These are phyloP conservation scores for Leptosomus discolor DNA, from an alignment of 2,113 vertebrate genomes.

Conservation along the genomic window DNA sequence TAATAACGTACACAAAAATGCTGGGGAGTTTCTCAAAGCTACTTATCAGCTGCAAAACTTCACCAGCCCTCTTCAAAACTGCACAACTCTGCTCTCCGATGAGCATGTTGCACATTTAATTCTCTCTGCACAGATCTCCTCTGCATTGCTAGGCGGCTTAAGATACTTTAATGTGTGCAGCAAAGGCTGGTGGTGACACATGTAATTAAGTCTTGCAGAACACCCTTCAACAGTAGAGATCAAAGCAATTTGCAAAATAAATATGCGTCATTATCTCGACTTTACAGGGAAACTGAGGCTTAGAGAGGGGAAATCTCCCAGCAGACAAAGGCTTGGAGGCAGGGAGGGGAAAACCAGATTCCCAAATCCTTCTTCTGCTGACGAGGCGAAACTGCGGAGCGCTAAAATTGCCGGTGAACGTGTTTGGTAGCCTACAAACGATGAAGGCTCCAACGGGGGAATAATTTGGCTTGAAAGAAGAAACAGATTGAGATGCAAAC, in stretches of 20 bases:
- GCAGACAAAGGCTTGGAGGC: neutral
- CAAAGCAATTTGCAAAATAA: slow-evolving; percentile 9
- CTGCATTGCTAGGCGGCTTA: slow-evolving; percentile 1
- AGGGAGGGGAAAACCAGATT: neutral
- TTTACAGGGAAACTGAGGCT: slow-evolving; percentile 53
- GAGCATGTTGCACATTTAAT: neutral
- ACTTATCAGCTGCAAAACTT: neutral
- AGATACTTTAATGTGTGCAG: neutral
- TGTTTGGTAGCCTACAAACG: neutral
- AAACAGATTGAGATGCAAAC: neutral
- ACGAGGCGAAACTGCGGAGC: neutral
- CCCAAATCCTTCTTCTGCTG: slow-evolving; percentile 22
- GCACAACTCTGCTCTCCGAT: neutral
- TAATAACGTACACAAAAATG: accelerated
- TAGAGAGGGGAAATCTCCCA: neutral
- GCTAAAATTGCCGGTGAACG: neutral
- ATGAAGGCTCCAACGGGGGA: neutral
- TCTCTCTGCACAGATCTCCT: neutral
- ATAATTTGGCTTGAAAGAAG: neutral
- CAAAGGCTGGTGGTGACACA: neutral
- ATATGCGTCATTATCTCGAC: neutral
- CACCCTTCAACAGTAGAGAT: neutral
- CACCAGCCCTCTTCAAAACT: neutral
- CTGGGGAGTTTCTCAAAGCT: neutral
- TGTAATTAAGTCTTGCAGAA: slow-evolving; percentile 35